Conservation (phyloP, 1,140 invertebrate species). For the Hycleus cichorii region DNA sequence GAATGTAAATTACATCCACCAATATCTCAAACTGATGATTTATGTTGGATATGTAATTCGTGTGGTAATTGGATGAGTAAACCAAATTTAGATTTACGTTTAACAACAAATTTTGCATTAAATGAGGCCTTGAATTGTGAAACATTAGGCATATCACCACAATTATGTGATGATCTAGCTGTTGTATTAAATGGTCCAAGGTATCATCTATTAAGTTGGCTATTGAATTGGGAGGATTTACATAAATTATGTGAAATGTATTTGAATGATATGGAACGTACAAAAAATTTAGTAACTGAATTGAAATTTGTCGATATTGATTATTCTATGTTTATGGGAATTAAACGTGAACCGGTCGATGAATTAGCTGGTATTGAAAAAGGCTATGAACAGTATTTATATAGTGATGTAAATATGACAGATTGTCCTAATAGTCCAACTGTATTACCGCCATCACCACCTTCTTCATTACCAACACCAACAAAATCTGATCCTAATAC, state of each 20-base stretch:
- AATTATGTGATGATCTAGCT: constrained; percentile 53
- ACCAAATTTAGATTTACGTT: constrained; percentile 27
- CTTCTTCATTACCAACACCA: constrained; percentile 8
- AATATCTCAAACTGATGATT: constrained; percentile 26
- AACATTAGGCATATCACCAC: constrained; percentile 49
- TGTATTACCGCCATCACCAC: constrained; percentile 23
- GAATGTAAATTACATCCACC: constrained; percentile 36
- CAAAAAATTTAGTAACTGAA: constrained; percentile 52
- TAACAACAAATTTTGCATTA: constrained; percentile 34
- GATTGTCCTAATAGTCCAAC: constrained; percentile 15
- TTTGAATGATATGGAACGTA: constrained; percentile 50
- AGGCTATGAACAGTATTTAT: constrained; percentile 47
- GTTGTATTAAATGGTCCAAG: constrained; percentile 53
- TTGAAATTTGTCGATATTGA: constrained; percentile 59
- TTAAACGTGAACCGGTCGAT: constrained; percentile 44
- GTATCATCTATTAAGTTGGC: constrained; percentile 57
- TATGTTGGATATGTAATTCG: constrained; percentile 30
- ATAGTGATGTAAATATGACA: constrained; percentile 28
- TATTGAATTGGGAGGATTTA: constrained; percentile 51
- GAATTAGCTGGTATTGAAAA: constrained; percentile 48
- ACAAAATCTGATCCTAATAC: constrained; percentile 48
- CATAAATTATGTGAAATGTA: constrained; percentile 52
- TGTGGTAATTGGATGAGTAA: constrained; percentile 35
- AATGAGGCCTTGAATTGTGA: constrained; percentile 37
- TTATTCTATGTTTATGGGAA: constrained; percentile 55